Conservation (phyloP, 2,113 vertebrate genomes). For the Carlito syrichta region DNA sequence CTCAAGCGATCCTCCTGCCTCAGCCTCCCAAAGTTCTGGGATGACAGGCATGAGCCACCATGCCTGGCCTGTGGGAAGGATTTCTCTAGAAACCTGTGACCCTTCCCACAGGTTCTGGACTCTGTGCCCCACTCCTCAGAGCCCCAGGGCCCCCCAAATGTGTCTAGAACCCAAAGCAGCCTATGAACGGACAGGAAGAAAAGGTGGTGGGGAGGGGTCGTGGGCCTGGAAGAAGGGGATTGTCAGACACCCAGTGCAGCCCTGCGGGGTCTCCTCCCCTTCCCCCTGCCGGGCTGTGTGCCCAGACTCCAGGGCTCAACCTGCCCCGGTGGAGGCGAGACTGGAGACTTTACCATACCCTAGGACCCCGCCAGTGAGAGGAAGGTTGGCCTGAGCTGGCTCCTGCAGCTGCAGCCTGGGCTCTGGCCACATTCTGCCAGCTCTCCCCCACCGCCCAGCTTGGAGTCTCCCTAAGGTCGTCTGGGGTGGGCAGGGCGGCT, state of each 20-base stretch:
- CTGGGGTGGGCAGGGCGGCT: not conserved
- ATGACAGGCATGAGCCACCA: too few relatives aligned
- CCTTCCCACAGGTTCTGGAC: not conserved
- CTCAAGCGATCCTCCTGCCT: too few relatives aligned
- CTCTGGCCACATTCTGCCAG: fast-evolving
- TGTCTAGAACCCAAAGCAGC: not conserved
- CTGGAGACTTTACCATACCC: not conserved
- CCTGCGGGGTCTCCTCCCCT: not conserved
- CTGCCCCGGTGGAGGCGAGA: not conserved
- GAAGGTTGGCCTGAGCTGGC: too few relatives aligned
- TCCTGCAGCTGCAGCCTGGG: fast-evolving
- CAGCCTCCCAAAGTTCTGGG: too few relatives aligned
- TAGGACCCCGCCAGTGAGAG: not conserved
- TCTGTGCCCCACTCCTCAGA: not conserved
- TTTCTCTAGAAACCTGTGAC: not conserved
- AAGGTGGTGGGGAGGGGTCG: not conserved
- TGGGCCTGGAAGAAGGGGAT: not conserved
- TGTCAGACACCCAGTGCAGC: not conserved
- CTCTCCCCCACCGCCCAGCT: not conserved
- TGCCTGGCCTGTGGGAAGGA: not conserved
- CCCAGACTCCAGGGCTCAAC: not conserved
- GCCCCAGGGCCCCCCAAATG: not conserved
- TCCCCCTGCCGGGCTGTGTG: not conserved
- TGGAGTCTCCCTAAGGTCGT: not conserved
- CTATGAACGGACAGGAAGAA: not conserved